Percentiles rank a stretch among this genome's conserved stretches.
phyloP scores from a whole-genome alignment of 2,888 invertebrate species.

The Branchellion lobata region DNA sequence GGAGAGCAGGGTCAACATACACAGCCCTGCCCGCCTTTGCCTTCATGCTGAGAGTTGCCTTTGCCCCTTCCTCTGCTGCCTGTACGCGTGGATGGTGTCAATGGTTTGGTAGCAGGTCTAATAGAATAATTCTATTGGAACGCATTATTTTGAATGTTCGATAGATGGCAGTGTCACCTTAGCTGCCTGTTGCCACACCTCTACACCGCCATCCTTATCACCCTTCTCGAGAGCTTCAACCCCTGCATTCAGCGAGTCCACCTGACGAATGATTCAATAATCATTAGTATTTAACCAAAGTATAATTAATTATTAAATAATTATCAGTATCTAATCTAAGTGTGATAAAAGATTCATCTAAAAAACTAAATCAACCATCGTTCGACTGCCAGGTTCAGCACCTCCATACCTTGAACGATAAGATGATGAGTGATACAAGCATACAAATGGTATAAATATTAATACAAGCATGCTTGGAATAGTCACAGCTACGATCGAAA shows the following conservation, averaged over 20 bases:
- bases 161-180: conserved; percentile 18
- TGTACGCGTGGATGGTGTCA: conserved; percentile 50
- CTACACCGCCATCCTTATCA: neutral
- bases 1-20: conserved; percentile 67
- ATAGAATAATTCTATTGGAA: no score
- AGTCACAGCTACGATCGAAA: neutral
- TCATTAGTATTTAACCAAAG: no score
- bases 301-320: no score
- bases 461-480: no score
- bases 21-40: conserved; percentile 74
- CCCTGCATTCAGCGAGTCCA: conserved; percentile 50
- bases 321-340: no score
- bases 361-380: conserved; percentile 72
- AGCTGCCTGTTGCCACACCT: conserved; percentile 33
- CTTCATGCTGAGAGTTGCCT: conserved; percentile 61
- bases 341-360: no score
- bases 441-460: no score
- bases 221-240: conserved; percentile 15
- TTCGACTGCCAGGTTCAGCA: conserved; percentile 74
- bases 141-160: no score
- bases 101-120: no score
- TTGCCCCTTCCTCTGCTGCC: conserved; percentile 60
- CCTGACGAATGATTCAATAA: no score
- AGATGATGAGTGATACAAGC: neutral
- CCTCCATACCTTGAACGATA: conserved; percentile 69